A percentile compares a stretch with the other conserved stretches of the same genome.
phyloP scores from a whole-genome alignment of 2,797 vertebrate genomes.

The Catamblyrhynchus diadema region DNA sequence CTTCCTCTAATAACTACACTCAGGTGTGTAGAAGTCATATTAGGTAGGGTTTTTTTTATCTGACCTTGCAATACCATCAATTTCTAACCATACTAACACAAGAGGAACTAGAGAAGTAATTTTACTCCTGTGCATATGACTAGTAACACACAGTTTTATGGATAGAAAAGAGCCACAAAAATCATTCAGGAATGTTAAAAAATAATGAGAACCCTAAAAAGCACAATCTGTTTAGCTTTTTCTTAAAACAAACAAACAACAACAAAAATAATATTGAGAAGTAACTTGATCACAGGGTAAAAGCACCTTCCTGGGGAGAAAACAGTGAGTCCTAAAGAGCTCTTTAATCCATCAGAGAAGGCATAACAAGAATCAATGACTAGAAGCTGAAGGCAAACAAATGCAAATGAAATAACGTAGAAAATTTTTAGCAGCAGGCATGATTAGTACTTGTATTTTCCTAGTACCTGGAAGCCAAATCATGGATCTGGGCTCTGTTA shows the following conservation, averaged over 20 bases:
- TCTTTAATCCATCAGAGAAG: constrained; percentile 43
- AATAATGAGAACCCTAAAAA: background rate
- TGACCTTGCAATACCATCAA: background rate
- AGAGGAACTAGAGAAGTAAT: background rate
- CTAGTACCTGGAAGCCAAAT: background rate
- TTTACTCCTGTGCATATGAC: background rate
- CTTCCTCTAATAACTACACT: background rate
- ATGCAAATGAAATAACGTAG: constrained; percentile 25
- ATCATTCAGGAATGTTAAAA: background rate
- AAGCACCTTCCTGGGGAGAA: constrained; percentile 46
- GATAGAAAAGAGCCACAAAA: background rate
- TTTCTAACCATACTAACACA: background rate
- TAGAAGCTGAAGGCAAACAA: constrained; percentile 50
- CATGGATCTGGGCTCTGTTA: background rate
- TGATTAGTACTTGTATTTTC: constrained; percentile 22
- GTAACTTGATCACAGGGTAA: constrained; percentile 43
- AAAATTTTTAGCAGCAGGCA: constrained; percentile 32
- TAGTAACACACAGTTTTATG: background rate
- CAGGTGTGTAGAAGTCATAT: background rate
- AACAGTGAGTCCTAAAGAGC: constrained; percentile 38
- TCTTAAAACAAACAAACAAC: background rate
- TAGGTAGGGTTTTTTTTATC: background rate
- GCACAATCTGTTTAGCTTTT: background rate
- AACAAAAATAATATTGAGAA: background rate
- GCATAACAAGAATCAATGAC: constrained; percentile 30